These are phyloP conservation scores for Pygoscelis antarcticus DNA, from an alignment of 2,113 vertebrate species.

Conservation along the genomic window DNA sequence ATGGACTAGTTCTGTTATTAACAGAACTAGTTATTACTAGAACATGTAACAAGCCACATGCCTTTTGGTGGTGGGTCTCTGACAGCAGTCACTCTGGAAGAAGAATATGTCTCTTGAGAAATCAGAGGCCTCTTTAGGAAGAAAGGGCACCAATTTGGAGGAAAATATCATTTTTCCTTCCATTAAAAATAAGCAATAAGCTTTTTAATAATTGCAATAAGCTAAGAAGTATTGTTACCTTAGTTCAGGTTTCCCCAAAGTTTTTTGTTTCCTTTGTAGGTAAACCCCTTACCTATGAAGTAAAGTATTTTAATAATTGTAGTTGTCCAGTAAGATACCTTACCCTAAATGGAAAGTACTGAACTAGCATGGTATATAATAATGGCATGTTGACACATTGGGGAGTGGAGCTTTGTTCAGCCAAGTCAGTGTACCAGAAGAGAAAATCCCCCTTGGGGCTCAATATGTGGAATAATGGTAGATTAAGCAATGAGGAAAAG, in stretches of 20 bases:
- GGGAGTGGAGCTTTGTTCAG: not conserved
- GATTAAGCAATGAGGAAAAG: not conserved
- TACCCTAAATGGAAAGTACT: not conserved
- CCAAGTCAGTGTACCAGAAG: not conserved
- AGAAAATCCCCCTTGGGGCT: not conserved
- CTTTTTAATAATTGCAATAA: not conserved
- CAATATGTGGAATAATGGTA: not conserved
- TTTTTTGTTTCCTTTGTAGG: not conserved
- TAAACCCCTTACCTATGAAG: not conserved
- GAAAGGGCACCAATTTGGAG: not conserved
- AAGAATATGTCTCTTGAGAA: not conserved
- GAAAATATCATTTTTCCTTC: not conserved
- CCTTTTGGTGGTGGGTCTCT: not conserved
- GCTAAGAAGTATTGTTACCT: not conserved
- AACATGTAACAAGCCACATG: not conserved
- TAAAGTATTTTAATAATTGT: not conserved
- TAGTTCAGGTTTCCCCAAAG: not conserved
- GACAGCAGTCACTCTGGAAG: not conserved
- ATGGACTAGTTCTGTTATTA: not conserved
- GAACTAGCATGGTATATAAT: not conserved
- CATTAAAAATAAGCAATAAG: not conserved
- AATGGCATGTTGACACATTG: accelerated
- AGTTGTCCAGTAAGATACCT: not conserved
- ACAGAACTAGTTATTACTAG: not conserved
- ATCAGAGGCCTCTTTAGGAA: not conserved